Base-by-base conservation (phyloP, 1,140 invertebrate genomes). In the Calephelis virginiensis region DNA sequence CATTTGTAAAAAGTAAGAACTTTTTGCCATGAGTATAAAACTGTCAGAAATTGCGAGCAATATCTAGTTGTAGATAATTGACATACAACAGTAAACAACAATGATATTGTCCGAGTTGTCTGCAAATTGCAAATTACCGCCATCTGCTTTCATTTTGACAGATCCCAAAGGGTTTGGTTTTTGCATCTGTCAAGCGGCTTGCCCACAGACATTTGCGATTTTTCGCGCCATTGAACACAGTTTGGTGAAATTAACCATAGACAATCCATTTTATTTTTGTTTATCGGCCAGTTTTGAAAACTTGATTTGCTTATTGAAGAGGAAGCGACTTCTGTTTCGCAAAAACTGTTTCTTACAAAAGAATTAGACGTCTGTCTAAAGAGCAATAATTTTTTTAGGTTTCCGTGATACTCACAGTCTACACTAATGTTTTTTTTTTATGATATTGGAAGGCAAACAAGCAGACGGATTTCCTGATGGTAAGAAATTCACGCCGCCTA, bases 161-260 rank as follows among this genome's bases (percentile, higher is more conserved):
- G 75, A 68, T 86, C 84, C 84, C 84, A 83, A 86, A 86, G 81
- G 84, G 84, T 83, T 85, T 82, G 76, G 80, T 80, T 77, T 75
- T 76, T 75, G 69, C 77, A 77, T 75, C 74, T 80, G 77, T 81
- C 72, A 78, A 76, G 73, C 78, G 76, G 78, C 78, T 80, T 68
- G 66, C 64, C 64, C 77, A 81, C 80, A 82, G 81, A 83, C 67
- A 75, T 86, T 86, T 85, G 73, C 77, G 77, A 86, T 86, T 86
- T 80, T 77, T 65, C 80, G 82, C 80, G 77, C 84, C 81, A 86
- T 86, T 86, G 81, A 77, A 59, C 74, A 47, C 64, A 75, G 72
- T 80, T 77, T 74, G 47, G 80, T 86, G 73, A 81, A 86, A 86
- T 86, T 85, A 86, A 71, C 60, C 81, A 75, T 37, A 64, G 37